phyloP scores from a whole-genome alignment of 2,888 invertebrate genomes.

The Drosophila putrida region DNA sequence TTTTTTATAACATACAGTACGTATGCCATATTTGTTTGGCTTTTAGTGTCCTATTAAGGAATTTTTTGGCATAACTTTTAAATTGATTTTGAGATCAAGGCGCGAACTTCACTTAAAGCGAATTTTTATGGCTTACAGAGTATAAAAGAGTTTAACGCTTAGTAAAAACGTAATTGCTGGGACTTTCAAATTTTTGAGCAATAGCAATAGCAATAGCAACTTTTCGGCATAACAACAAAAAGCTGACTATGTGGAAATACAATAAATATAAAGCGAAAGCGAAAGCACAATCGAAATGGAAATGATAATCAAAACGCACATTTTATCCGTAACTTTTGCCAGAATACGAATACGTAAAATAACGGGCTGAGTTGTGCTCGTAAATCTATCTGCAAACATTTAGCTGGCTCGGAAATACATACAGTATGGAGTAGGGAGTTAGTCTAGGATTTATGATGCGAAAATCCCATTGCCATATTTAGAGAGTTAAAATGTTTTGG shows the following conservation, averaged over 20 bases:
- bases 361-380: constrained; percentile 32
- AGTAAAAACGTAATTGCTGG: no score
- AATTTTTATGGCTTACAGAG: constrained; percentile 8
- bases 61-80: not conserved
- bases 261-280: constrained; percentile 17
- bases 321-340: constrained; percentile 35
- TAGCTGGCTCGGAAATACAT: constrained; percentile 26
- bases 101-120: not conserved
- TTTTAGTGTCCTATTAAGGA: no score
- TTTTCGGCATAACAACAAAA: no score
- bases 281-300: constrained; percentile 41
- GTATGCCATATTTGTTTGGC: no score
- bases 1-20: no score
- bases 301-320: constrained; percentile 44
- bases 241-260: constrained; percentile 4
- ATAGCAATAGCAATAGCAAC: no score
- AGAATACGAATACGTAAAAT: constrained; percentile 1
- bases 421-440: not conserved
- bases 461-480: constrained; percentile 65
- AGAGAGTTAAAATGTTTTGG: constrained; percentile 45
- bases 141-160: constrained; percentile 29
- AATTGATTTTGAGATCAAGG: not conserved
- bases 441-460: constrained; percentile 60
- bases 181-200: no score
- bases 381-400: constrained; percentile 52